Base-by-base conservation (phyloP, 2,888 invertebrate genomes). In the Drosophila borealis region DNA sequence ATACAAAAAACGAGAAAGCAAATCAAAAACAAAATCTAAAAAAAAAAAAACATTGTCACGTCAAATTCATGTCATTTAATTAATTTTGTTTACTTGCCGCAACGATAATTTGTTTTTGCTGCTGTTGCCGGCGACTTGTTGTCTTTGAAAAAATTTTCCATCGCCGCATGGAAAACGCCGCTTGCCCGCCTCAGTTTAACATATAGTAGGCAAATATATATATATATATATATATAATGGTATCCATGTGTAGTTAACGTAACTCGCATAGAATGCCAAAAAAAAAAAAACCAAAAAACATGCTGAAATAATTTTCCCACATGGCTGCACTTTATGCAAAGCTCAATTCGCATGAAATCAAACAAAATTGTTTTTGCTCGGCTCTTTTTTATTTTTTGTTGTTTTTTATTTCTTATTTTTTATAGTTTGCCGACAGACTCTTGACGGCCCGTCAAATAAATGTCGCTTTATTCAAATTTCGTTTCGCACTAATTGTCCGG, bases 401-500 rank as follows among this genome's bases (percentile, higher is more conserved):
- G 34, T 34, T 49, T 48, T 57, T 61, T 75, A 14, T 54, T 49
- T 51, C 55, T 73, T 29, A 8, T 70, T 64, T 80, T 78, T 79
- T 81, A 87, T 78, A 77, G 78, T 84, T 81, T 79, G 88, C 89
- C 87, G 89, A 74, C 87, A 86, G 74, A 79, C 81, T 74, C 88
- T 86, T 89, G 89, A 88, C 84, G 87, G 81, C 62, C 75, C 83
- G 90, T 90, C 89, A 90, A 90, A 90, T 88, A 88, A 89, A 88
- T 87, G 89, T 89, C 90, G 90, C 89, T 89, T 88, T 90, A 89
- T 90, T 89, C 90, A 87, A 83, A 89, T 89, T 90, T 89, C 89
- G 72, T 78, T 83, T 77, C 88, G 84, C 82, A 83, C 83, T 89
- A 89, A 88, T 88, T 88, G 88, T 88, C 89, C 67, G 59, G 19